Percentiles rank a stretch among this genome's conserved stretches.
Conservation (phyloP, 2,797 vertebrate genomes). For the Crypturellus tataupa region DNA sequence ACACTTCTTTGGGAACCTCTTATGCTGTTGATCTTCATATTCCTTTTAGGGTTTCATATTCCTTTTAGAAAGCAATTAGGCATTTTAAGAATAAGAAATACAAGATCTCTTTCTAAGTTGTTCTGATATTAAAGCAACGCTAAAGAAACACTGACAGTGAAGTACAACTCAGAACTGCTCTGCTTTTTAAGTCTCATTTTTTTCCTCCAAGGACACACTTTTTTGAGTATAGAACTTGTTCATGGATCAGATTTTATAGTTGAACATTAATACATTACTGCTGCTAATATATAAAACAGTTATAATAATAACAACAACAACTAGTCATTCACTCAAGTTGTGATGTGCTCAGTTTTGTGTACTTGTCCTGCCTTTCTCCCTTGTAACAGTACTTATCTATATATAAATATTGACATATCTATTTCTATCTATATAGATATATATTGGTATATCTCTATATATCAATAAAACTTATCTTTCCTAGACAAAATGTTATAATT, state of each 20-base stretch:
- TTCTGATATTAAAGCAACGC: not conserved
- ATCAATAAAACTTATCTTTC: not conserved
- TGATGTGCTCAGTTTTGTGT: not conserved
- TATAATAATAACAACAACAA: not conserved
- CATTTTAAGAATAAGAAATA: not conserved
- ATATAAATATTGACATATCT: no score
- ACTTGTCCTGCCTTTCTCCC: not conserved
- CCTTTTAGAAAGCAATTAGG: not conserved
- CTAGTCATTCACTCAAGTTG: not conserved
- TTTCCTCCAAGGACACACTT: not conserved
- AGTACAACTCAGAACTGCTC: not conserved
- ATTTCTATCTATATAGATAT: no score
- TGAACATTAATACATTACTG: not conserved
- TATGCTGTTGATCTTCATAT: not conserved
- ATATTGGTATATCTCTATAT: no score
- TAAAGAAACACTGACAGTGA: not conserved
- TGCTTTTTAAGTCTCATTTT: not conserved
- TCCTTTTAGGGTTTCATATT: not conserved
- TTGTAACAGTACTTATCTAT: no score
- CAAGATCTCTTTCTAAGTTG: not conserved
- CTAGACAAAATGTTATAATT: not conserved
- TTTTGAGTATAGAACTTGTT: not conserved
- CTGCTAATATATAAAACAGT: not conserved
- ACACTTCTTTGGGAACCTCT: not conserved
- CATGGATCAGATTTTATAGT: not conserved